A percentile compares a stretch with the other conserved stretches of the same genome.
These are phyloP conservation scores for Cosmia trapezina DNA, from an alignment of 2,888 invertebrate species.

Conservation along the genomic window DNA sequence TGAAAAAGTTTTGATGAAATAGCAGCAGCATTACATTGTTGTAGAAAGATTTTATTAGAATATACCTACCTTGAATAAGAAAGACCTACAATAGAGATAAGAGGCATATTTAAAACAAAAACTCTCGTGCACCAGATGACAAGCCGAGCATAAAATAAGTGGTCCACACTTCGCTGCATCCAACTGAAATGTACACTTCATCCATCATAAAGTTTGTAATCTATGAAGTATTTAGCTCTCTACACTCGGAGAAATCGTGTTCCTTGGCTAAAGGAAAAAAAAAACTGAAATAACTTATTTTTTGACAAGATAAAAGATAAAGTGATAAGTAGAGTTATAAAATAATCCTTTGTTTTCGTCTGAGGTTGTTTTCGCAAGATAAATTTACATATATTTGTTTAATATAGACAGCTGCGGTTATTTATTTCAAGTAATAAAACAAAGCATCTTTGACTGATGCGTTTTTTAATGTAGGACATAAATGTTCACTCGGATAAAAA, in stretches of 20 bases:
- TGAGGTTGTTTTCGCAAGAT: neutral
- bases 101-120: slow-evolving; percentile 44
- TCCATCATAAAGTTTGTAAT: slow-evolving; percentile 61
- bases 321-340: neutral
- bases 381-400: neutral
- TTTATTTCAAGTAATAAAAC: neutral
- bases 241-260: slow-evolving; percentile 24
- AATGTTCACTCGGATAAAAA: neutral
- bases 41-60: too few species aligned
- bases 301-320: neutral
- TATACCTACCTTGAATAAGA: neutral
- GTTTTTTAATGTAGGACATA: neutral
- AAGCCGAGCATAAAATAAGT: slow-evolving; percentile 65
- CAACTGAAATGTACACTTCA: slow-evolving; percentile 59
- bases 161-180: slow-evolving; percentile 62
- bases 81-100: neutral
- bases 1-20: neutral
- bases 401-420: neutral
- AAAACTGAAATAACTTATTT: neutral
- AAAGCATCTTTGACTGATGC: neutral
- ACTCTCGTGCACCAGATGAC: slow-evolving; percentile 58
- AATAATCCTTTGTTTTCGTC: neutral
- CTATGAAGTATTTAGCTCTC: slow-evolving; percentile 44
- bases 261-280: slow-evolving; percentile 2
- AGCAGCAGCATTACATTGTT: neutral